Conservation (phyloP, 2,113 vertebrate genomes). For the Malurus alboscapulatus region DNA sequence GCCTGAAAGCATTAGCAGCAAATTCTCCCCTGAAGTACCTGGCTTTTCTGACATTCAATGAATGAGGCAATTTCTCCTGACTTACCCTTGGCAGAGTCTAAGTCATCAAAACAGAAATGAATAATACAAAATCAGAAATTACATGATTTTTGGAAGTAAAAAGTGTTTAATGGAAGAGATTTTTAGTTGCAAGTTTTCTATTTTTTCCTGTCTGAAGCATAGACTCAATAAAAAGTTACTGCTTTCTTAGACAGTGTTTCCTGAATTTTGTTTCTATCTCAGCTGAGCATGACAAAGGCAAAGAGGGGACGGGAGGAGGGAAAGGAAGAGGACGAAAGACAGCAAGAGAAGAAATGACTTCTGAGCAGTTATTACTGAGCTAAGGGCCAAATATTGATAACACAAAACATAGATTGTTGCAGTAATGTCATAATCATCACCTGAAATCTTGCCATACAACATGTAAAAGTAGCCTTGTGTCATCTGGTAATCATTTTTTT, state of each 20-base stretch:
- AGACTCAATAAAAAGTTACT: neutral
- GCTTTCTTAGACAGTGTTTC: neutral
- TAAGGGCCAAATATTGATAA: constrained; percentile 60
- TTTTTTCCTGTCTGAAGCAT: neutral
- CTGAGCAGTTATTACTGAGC: neutral
- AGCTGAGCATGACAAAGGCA: constrained; percentile 3
- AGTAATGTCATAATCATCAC: constrained; percentile 74
- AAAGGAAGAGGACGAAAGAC: neutral
- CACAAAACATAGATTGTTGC: constrained; percentile 58
- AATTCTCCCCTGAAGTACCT: neutral
- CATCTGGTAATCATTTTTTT: constrained; percentile 72
- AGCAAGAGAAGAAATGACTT: neutral
- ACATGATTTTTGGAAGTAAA: neutral
- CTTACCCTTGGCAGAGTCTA: constrained; percentile 23
- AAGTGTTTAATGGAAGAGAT: neutral
- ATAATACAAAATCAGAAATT: neutral
- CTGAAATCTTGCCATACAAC: constrained; percentile 69
- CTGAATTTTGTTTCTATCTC: neutral
- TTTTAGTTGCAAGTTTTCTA: neutral
- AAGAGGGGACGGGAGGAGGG: neutral
- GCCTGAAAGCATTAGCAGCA: constrained; percentile 41
- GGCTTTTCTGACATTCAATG: neutral
- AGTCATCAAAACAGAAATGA: neutral
- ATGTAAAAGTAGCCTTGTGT: constrained; percentile 72
- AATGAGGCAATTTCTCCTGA: constrained; percentile 40